Percentiles rank a stretch among this genome's conserved stretches.
Conservation (phyloP, 2,888 invertebrate species). For the Nymphalis urticae region DNA sequence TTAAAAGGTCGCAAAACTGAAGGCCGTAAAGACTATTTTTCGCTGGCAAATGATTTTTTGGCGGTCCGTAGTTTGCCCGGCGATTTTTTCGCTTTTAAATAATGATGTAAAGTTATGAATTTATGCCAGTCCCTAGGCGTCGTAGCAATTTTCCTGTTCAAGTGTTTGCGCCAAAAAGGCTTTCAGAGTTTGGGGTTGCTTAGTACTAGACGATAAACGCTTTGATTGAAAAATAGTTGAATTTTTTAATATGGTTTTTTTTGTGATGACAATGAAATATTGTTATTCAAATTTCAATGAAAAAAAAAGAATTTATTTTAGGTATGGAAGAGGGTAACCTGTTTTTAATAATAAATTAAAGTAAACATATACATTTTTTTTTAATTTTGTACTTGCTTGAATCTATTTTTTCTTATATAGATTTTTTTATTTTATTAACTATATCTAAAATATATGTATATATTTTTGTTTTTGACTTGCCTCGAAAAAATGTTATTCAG, state of each 20-base stretch:
- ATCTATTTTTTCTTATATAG: too few species aligned
- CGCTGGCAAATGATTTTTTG: slow-evolving; percentile 6
- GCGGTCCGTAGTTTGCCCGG: slow-evolving; percentile 19
- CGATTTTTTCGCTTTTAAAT: slow-evolving; percentile 60
- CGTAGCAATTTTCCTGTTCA: slow-evolving; percentile 62
- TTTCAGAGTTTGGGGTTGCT: slow-evolving; percentile 45
- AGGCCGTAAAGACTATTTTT: slow-evolving; percentile 13
- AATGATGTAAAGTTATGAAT: slow-evolving; percentile 71
- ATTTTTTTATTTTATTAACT: too few species aligned
- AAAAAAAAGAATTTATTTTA: background rate
- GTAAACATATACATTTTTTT: too few species aligned
- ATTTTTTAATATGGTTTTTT: background rate
- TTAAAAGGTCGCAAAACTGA: slow-evolving; percentile 8
- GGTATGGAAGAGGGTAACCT: background rate
- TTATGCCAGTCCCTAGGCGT: slow-evolving; percentile 50
- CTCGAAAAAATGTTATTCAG: too few species aligned
- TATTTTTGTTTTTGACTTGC: too few species aligned
- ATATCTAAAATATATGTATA: too few species aligned
- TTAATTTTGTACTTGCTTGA: too few species aligned
- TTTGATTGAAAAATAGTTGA: background rate
- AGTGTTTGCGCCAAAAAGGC: slow-evolving; percentile 52
- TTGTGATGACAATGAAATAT: background rate
- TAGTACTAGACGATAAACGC: slow-evolving; percentile 2
- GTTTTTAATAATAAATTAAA: too few species aligned
- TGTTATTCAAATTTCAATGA: background rate